Evolutionary conservation across 2,113 vertebrate genomes (phyloP).

Genomic region (Oryzias woworae): DNA sequence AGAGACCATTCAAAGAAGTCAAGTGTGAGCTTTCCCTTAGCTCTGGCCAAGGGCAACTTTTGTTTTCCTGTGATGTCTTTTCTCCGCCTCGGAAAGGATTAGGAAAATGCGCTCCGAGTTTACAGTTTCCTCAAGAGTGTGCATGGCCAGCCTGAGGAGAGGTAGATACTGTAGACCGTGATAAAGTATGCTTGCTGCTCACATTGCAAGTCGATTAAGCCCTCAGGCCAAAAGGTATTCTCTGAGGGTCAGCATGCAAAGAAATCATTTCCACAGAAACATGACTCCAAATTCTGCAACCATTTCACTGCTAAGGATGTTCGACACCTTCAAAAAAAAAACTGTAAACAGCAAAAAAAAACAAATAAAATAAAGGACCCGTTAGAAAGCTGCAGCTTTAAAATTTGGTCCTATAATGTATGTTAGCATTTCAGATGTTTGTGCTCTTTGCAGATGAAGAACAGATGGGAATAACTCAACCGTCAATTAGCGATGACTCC

Average conservation of each 20-base stretch:
- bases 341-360: neutral
- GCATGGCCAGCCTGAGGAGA: slow-evolving; percentile 61
- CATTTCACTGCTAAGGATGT: slow-evolving; percentile 11
- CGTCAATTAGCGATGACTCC: slow-evolving; percentile 54
- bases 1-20: slow-evolving; percentile 32
- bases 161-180: slow-evolving; percentile 59
- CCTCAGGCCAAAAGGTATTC: slow-evolving; percentile 54
- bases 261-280: slow-evolving; percentile 41
- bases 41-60: slow-evolving; percentile 63
- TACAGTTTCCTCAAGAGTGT: slow-evolving; percentile 63
- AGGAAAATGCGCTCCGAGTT: slow-evolving; percentile 57
- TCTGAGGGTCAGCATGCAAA: slow-evolving; percentile 49
- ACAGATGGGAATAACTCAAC: slow-evolving; percentile 49
- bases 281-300: slow-evolving; percentile 34
- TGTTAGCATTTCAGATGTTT: slow-evolving; percentile 19
- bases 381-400: slow-evolving; percentile 20
- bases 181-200: slow-evolving; percentile 52
- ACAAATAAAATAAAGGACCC: neutral
- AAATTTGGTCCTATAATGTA: too few relatives aligned
- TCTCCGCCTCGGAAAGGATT: slow-evolving; percentile 66
- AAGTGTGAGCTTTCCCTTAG: slow-evolving; percentile 56
- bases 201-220: slow-evolving; percentile 65
- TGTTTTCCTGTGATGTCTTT: slow-evolving; percentile 59
- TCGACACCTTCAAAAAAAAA: slow-evolving; percentile 37
- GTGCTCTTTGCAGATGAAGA: slow-evolving; percentile 48